Evolutionary conservation across 2,797 vertebrate species (phyloP).

Genomic region (Corythornis leucogaster): DNA sequence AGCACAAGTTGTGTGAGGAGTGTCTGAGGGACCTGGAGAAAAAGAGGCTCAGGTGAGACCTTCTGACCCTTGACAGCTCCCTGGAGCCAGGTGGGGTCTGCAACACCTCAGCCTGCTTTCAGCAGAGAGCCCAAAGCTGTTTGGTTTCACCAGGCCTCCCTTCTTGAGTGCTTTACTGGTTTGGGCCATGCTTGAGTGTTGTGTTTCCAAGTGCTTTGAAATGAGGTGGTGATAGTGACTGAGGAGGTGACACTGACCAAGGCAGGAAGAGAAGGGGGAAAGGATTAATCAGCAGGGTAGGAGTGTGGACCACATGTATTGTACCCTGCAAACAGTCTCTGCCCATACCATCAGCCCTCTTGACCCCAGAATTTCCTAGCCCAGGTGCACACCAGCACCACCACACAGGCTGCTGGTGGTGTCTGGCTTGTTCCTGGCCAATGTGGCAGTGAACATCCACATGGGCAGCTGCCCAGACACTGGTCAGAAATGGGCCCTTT

Average conservation of each 20-base stretch:
- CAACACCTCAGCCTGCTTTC: background rate
- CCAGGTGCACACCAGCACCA: fast-evolving
- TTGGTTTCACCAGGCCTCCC: background rate
- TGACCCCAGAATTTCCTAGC: background rate
- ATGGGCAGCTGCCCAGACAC: background rate
- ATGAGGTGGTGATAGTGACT: background rate
- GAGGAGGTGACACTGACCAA: background rate
- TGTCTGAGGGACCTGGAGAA: background rate
- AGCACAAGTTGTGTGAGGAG: background rate
- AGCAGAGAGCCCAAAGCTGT: fast-evolving
- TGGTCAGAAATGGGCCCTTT: background rate
- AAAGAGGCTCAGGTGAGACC: background rate
- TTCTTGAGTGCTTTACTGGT: background rate
- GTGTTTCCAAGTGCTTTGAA: background rate
- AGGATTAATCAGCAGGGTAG: background rate
- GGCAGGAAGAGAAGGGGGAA: background rate
- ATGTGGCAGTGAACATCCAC: fast-evolving
- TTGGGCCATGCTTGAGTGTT: background rate
- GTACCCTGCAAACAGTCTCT: background rate
- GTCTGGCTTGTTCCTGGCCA: background rate
- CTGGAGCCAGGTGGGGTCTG: background rate
- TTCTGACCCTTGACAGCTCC: background rate
- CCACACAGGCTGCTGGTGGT: background rate
- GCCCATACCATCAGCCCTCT: background rate
- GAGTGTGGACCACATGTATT: fast-evolving